These are phyloP conservation scores for Tenthredo scrophulariae DNA, from an alignment of 2,888 invertebrate genomes.

Conservation along the genomic window DNA sequence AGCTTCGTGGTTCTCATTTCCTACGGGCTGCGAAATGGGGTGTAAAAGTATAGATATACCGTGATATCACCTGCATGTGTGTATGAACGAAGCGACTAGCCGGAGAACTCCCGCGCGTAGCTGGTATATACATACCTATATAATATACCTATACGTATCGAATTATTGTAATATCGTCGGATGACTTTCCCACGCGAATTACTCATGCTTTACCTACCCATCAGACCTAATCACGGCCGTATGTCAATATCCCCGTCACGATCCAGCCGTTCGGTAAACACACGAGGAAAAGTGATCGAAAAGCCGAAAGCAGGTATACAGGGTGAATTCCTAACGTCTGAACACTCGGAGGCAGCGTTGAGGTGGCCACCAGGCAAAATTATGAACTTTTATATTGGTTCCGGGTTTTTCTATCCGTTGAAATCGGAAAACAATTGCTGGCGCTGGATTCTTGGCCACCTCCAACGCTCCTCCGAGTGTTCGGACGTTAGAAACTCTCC, in stretches of 20 bases:
- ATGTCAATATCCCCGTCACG: not conserved
- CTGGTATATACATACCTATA: not conserved
- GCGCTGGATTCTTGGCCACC: no score
- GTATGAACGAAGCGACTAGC: not conserved
- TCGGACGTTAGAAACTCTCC: no score
- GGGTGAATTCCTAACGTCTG: no score
- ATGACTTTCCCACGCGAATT: not conserved
- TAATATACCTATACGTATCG: no score
- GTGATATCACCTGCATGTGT: not conserved
- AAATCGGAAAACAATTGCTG: no score
- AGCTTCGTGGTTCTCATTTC: slow-evolving; percentile 6
- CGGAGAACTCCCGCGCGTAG: slow-evolving; percentile 1
- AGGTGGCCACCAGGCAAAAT: no score
- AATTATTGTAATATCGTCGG: not conserved
- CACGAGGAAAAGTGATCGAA: not conserved
- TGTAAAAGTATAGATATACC: not conserved
- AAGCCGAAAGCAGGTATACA: no score
- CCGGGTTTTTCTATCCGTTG: no score
- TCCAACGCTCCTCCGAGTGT: no score
- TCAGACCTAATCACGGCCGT: not conserved
- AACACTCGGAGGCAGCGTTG: no score
- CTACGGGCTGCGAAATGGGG: not conserved
- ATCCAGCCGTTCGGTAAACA: slow-evolving; percentile 5
- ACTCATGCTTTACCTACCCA: not conserved
- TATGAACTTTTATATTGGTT: no score